Base-by-base conservation (phyloP, 2,797 vertebrate species). In the Spinus pinus region DNA sequence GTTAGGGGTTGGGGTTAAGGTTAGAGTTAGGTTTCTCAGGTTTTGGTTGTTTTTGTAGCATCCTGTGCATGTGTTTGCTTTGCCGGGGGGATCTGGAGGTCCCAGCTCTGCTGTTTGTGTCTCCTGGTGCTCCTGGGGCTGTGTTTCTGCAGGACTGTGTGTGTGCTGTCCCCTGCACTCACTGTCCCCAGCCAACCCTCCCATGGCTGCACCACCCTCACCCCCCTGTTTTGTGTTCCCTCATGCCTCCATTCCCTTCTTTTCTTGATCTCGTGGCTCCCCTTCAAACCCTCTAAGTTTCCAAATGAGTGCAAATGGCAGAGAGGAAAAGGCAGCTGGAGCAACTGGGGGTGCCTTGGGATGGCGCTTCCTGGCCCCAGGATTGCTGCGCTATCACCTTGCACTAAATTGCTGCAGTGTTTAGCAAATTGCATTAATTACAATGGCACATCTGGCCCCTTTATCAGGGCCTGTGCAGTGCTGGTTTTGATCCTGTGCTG, bases 361-460 rank as follows among this genome's bases (percentile, higher is more conserved):
- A 83, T 0, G 24, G 81, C 30, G 1, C 80, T 70, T 64, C 94
- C 95, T 88, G 86, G 83, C 89, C 82, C 83, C 39, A 4, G 69
- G 91, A 94, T 95, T 91, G 91, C 82, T 27, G 82, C 1, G 24
- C 96, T 97, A 97, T 97, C 95, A 1, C 33, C 0, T 97, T 96
- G 96, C 97, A 91, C 91, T 94, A 94, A 95, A 97, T 96, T 95
- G 92, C 66, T 92, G 69, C 92, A 69, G 87, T 93, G 95, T 90
- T 97, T 93, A 96, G 92, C 96, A 97, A 97, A 97, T 97, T 95
- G 71, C 90, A 91, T 96, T 97, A 97, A 97, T 97, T 97, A 97
- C 93, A 96, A 90, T 47, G 81, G 88, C 97, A 97, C 97, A 97
- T 97, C 95, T 98, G 97, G 94, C 67, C 74, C 35, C 82, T 90